A percentile compares a stretch with the other conserved stretches of the same genome.
Conservation (phyloP, 1,140 invertebrate genomes). For the Ridgeia piscesae region DNA sequence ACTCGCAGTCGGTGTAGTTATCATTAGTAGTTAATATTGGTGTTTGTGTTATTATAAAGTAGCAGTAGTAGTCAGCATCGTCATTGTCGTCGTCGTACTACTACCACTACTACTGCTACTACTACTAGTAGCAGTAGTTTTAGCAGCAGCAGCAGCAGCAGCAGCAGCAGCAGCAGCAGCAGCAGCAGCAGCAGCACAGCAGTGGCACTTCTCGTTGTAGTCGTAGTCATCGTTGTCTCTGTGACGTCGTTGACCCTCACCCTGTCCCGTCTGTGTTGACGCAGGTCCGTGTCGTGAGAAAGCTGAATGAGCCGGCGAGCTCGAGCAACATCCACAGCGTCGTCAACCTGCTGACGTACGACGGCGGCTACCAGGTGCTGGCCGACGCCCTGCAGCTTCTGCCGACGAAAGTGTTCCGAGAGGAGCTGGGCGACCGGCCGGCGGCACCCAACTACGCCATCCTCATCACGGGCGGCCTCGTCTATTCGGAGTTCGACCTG, state of each 20-base stretch:
- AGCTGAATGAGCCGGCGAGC: constrained; percentile 20
- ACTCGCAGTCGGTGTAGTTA: background rate
- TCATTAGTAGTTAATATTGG: background rate
- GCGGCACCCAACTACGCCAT: constrained; percentile 25
- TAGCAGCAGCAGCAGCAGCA: too few relatives aligned
- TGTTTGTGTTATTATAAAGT: background rate
- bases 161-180: background rate
- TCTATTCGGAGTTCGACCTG: constrained; percentile 17
- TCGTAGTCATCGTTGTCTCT: too few relatives aligned
- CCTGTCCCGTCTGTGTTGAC: background rate
- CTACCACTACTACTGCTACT: too few relatives aligned
- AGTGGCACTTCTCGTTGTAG: too few relatives aligned
- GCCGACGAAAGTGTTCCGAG: constrained; percentile 17
- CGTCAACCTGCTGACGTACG: constrained; percentile 23
- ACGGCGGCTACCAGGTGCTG: constrained; percentile 17
- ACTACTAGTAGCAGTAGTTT: background rate
- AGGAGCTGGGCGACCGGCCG: constrained; percentile 19
- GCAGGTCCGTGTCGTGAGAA: background rate
- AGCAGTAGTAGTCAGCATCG: background rate
- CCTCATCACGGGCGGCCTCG: constrained; percentile 26
- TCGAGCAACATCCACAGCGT: constrained; percentile 15
- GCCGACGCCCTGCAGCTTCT: constrained; percentile 22
- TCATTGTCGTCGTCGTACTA: too few relatives aligned
- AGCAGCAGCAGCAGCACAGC: too few relatives aligned
- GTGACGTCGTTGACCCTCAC: too few relatives aligned